Base-by-base conservation (phyloP, 2,797 vertebrate genomes). In the Sibirionetta formosa region DNA sequence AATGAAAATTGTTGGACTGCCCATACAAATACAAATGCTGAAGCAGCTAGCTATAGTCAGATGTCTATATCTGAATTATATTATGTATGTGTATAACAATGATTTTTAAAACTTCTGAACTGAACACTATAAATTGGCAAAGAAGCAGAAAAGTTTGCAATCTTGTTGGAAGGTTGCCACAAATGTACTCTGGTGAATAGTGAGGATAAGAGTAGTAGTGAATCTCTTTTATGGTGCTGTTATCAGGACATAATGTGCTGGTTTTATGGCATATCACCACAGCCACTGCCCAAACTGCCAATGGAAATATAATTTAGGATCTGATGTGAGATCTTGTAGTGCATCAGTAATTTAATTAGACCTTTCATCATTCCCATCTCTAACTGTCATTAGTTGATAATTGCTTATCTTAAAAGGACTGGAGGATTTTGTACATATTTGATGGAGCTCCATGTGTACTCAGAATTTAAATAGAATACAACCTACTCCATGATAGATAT, bases 221-320 rank as follows among this genome's bases (percentile, higher is more conserved):
- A 97, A 97, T 97, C 96, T 96, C 88, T 97, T 97, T 97, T 96
- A 97, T 73, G 44, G 73, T 46, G 68, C 86, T 92, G 94, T 95
- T 97, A 94, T 92, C 88, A 88, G 95, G 87, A 96, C 78, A 91
- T 95, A 94, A 96, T 95, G 83, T 88, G 88, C 89, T 78, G 89
- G 71, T 66, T 97, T 97, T 97, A 97, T 69, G 68, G 90, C 46
- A 65, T 79, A 85, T 73, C 86, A 90, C 88, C 93, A 95, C 73
- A 95, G 93, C 92, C 86, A 88, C 76, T 92, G 63, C 91, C 88
- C 68, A 91, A 95, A 94, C 61, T 95, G 95, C 82, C 90, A 86
- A 35, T 77, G 82, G 86, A 96, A 95, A 92, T 94, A 85, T 87
- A 93, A 96, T 96, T 95, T 96, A 97, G 87, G 64, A 92, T 95